Conservation (phyloP, 2,888 invertebrate species). For the Lucinisca nassula region DNA sequence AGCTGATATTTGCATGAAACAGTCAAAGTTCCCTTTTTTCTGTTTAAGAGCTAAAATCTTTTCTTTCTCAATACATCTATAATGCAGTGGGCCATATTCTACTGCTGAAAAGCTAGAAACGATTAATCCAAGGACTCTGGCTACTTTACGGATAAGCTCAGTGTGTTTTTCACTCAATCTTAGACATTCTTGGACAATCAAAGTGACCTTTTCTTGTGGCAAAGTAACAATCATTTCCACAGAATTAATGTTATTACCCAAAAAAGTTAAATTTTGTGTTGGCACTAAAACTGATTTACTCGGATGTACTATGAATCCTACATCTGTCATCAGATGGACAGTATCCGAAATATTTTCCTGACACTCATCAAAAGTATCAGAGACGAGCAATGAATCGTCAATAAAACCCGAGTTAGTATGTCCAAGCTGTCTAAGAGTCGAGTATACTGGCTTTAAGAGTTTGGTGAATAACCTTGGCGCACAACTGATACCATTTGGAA, state of each 20-base stretch:
- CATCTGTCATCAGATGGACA: too few relatives aligned
- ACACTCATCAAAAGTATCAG: slow-evolving; percentile 9
- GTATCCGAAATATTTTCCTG: too few relatives aligned
- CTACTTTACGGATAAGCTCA: slow-evolving; percentile 26
- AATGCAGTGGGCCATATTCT: slow-evolving; percentile 16
- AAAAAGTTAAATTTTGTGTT: background rate
- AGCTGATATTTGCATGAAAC: background rate
- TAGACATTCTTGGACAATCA: background rate
- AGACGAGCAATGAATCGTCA: slow-evolving; percentile 5
- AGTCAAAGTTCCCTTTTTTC: background rate
- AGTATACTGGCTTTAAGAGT: slow-evolving; percentile 18
- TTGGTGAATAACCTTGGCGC: slow-evolving; percentile 13
- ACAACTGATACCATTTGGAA: slow-evolving; percentile 3
- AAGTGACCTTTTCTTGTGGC: background rate
- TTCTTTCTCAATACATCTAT: background rate
- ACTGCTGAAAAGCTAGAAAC: slow-evolving; percentile 23
- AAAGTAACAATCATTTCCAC: background rate
- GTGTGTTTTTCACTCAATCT: background rate
- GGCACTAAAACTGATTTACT: background rate
- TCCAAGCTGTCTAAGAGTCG: background rate
- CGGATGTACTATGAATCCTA: too few relatives aligned
- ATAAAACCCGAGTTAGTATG: background rate
- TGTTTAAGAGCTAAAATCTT: background rate
- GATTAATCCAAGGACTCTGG: slow-evolving; percentile 10
- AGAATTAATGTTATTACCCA: too few relatives aligned